Evolutionary conservation across 2,888 invertebrate genomes (phyloP), one percentile per base, ranked within the genome.

Genomic region (Hypomecis atomaria): DNA sequence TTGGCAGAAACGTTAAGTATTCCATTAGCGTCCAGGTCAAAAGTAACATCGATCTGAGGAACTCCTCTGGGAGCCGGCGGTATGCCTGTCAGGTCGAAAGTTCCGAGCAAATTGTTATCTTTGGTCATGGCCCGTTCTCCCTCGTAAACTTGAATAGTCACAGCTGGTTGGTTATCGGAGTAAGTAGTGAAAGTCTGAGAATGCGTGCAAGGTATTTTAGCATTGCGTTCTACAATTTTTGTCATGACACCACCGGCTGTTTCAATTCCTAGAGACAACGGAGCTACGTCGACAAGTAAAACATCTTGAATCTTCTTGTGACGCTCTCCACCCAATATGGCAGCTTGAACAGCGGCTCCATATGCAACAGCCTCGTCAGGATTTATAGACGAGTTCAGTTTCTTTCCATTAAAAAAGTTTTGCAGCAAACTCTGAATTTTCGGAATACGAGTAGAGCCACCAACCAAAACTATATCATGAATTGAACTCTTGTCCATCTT

Each of bases 311-410:
- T 96, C 85, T 93, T 94, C 2, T 94, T 94, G 81, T 96, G 96
- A 8, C 95, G 94, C 94, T 96, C 94, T 0, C 95, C 95, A 66
- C 94, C 94, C 36, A 96, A 84, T 72, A 96, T 95, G 0, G 96
- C 96, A 0, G 96, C 96, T 82, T 96, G 96, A 0, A 96, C 94
- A 0, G 96, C 96, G 0, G 96, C 96, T 8, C 96, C 96, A 73
- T 95, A 96, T 0, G 96, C 96, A 0, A 97, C 96, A 0, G 96
- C 96, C 81, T 97, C 96, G 73, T 97, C 96, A 0, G 96, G 96
- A 78, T 96, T 96, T 65, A 96, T 96, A 1, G 95, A 95, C 55
- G 95, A 89, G 78, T 96, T 96, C 6, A 96, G 86, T 43, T 94
- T 93, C 82, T 96, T 96, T 0, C 96, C 95, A 72, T 94, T 94